Conservation (phyloP, 1,140 invertebrate species). For the Drosophila pectinifera region DNA sequence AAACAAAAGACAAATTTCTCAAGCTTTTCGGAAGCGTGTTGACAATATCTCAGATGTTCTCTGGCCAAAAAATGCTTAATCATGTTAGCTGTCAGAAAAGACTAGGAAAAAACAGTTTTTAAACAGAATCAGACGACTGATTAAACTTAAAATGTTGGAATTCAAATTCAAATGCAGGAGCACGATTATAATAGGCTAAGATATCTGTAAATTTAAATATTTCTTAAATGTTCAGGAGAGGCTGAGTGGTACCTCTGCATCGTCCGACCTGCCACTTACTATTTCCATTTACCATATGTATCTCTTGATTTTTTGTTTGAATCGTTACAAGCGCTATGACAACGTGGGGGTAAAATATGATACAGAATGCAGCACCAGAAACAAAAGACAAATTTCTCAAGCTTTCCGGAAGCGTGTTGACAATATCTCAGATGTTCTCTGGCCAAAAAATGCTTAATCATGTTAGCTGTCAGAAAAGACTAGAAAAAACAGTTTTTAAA, state of each 20-base stretch:
- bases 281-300: conserved; percentile 36
- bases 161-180: neutral
- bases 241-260: too few relatives aligned
- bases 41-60: conserved; percentile 47
- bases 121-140: neutral
- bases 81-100: conserved; percentile 19
- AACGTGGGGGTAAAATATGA: conserved; percentile 33
- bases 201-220: neutral
- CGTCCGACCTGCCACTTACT: too few relatives aligned
- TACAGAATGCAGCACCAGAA: conserved; percentile 53
- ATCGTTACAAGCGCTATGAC: conserved; percentile 66
- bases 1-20: conserved; percentile 72
- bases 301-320: conserved; percentile 49
- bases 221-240: neutral
- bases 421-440: conserved; percentile 36
- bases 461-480: conserved; percentile 17
- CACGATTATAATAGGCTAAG: neutral
- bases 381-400: conserved; percentile 71
- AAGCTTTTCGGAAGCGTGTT: conserved; percentile 46
- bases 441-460: conserved; percentile 15
- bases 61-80: conserved; percentile 16
- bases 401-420: conserved; percentile 52
- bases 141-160: too few relatives aligned
- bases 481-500: neutral
- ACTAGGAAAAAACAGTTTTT: neutral